These are phyloP conservation scores for Megalopta genalis DNA, from an alignment of 1,140 invertebrate species.

Conservation along the genomic window DNA sequence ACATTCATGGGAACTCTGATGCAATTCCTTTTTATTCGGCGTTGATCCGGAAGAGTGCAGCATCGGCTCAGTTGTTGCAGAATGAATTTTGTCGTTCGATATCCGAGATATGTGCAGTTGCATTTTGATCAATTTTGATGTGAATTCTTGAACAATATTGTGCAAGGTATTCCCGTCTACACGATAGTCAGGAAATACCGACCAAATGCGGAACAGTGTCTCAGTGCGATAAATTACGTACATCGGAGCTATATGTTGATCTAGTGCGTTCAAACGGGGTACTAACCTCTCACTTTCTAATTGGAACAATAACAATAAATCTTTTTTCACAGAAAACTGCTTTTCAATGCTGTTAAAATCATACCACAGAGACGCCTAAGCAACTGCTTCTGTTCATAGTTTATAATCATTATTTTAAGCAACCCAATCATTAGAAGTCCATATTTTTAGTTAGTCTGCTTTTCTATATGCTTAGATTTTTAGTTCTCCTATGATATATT, in stretches of 20 bases:
- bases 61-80: slow-evolving; percentile 23
- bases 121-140: slow-evolving; percentile 14
- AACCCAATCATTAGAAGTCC: not conserved
- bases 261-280: slow-evolving; percentile 1
- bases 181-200: slow-evolving; percentile 1
- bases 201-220: not conserved
- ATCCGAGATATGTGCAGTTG: slow-evolving; percentile 1
- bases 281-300: slow-evolving; percentile 18
- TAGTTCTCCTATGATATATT: not conserved
- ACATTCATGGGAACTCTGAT: no score
- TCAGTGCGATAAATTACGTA: not conserved
- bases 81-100: slow-evolving; percentile 33
- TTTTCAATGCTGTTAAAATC: not conserved
- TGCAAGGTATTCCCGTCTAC: not conserved
- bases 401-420: not conserved
- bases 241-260: not conserved
- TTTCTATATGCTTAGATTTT: not conserved
- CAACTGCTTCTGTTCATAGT: not conserved
- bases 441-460: not conserved
- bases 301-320: slow-evolving; percentile 29
- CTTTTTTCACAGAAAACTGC: not conserved
- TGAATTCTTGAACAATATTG: slow-evolving; percentile 13
- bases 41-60: slow-evolving; percentile 5
- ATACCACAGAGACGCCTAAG: not conserved
- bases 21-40: not conserved